Percentiles rank a stretch among this genome's conserved stretches.
phyloP scores from a whole-genome alignment of 2,797 vertebrate species.

The Poecilia wingei region DNA sequence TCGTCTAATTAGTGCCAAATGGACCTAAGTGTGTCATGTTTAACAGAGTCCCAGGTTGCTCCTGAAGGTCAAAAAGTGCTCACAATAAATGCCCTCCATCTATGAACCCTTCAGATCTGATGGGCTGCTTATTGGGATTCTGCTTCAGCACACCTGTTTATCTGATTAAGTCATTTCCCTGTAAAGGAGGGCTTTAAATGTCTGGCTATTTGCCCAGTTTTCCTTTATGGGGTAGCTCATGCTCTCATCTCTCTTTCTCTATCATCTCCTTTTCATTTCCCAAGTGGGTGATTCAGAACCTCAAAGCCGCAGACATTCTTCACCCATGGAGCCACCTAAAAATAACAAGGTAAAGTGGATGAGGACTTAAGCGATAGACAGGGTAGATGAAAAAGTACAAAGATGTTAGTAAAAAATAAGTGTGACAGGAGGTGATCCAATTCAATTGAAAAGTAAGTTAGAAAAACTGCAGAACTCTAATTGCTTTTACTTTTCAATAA shows the following conservation, averaged over 20 bases:
- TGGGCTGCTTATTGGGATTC: conserved; percentile 62
- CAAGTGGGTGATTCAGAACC: conserved; percentile 76
- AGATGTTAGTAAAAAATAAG: conserved; percentile 17
- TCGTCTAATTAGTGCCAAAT: conserved; percentile 69
- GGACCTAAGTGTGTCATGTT: conserved; percentile 57
- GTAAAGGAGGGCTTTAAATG: conserved; percentile 78
- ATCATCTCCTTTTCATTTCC: conserved; percentile 79
- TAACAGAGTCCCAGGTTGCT: conserved; percentile 63
- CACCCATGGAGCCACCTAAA: conserved; percentile 66
- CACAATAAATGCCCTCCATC: conserved; percentile 30
- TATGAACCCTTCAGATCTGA: conserved; percentile 53
- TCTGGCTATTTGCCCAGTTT: conserved; percentile 77
- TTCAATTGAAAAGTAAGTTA: conserved; percentile 1
- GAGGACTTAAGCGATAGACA: conserved; percentile 41
- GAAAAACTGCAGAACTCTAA: conserved; percentile 24
- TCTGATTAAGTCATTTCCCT: conserved; percentile 77
- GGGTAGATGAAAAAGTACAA: conserved; percentile 5
- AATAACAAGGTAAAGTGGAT: conserved; percentile 66
- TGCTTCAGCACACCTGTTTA: conserved; percentile 74
- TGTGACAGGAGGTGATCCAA: conserved; percentile 16
- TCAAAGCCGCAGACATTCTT: conserved; percentile 73
- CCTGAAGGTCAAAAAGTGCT: conserved; percentile 69
- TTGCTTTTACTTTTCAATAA: conserved; percentile 24
- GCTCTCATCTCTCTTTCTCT: conserved; percentile 62
- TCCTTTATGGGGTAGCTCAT: conserved; percentile 79